A percentile compares a stretch with the other conserved stretches of the same genome.
phyloP scores from a whole-genome alignment of 2,888 invertebrate genomes.

The Apocheima hispidaria region DNA sequence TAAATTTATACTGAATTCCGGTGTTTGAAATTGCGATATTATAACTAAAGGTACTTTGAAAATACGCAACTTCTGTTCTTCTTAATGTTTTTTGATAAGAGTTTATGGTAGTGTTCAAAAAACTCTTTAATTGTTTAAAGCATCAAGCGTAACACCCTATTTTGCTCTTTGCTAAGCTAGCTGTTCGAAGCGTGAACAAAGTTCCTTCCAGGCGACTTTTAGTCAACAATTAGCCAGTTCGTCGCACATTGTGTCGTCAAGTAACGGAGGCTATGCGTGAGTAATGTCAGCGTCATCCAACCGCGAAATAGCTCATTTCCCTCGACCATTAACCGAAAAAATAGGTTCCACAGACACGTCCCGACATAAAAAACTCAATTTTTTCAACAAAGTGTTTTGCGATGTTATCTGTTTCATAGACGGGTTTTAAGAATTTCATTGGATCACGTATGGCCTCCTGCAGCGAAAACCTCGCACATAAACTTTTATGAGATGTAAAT shows the following conservation, averaged over 20 bases:
- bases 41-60: too few species aligned
- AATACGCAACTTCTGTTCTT: too few species aligned
- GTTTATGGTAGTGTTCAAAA: too few species aligned
- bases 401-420: conserved; percentile 48
- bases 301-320: conserved; percentile 72
- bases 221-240: conserved; percentile 44
- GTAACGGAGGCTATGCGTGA: conserved; percentile 55
- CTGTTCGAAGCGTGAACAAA: conserved; percentile 14
- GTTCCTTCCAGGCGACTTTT: conserved; percentile 33
- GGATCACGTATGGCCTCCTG: conserved; percentile 49
- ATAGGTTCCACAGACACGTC: conserved; percentile 54
- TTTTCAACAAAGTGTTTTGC: conserved; percentile 50
- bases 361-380: conserved; percentile 53
- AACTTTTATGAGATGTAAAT: conserved; percentile 37
- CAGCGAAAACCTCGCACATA: conserved; percentile 34
- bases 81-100: too few species aligned
- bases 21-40: too few species aligned
- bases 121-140: not conserved
- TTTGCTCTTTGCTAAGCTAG: conserved; percentile 10
- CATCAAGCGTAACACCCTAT: conserved; percentile 3
- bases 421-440: conserved; percentile 48
- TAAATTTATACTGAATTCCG: too few species aligned
- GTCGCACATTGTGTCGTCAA: conserved; percentile 50
- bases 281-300: conserved; percentile 55
- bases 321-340: conserved; percentile 57